phyloP scores from a whole-genome alignment of 2,797 vertebrate genomes.

The Poeciliopsis infans region DNA sequence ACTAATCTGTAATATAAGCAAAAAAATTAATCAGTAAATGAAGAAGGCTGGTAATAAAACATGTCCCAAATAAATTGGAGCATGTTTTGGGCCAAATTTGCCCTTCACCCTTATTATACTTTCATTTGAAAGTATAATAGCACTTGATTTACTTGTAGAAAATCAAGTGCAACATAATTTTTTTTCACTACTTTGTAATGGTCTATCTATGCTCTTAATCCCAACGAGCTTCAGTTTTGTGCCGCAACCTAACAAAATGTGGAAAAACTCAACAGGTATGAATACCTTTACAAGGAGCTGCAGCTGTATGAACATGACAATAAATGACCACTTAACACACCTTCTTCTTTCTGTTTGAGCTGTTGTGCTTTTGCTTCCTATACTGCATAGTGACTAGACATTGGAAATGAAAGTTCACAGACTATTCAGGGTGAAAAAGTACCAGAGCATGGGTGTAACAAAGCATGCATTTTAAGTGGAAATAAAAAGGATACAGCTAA shows the following conservation, averaged over 20 bases:
- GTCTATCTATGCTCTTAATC: neutral
- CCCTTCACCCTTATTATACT: neutral
- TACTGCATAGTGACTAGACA: constrained; percentile 76
- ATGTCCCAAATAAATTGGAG: too few species aligned
- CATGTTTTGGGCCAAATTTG: too few species aligned
- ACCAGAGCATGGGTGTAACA: constrained; percentile 63
- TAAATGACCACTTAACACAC: constrained; percentile 47
- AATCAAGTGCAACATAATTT: neutral
- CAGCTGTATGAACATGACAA: constrained; percentile 22
- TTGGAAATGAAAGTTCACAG: constrained; percentile 53
- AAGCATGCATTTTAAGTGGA: constrained; percentile 78
- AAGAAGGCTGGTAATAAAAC: neutral
- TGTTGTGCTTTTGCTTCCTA: constrained; percentile 71
- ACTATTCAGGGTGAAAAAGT: constrained; percentile 49
- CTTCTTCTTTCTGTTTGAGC: constrained; percentile 51
- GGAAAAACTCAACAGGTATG: neutral
- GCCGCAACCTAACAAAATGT: neutral
- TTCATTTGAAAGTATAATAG: neutral
- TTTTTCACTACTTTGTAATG: neutral
- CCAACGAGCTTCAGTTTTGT: neutral
- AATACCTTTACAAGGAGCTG: neutral
- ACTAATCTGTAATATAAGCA: neutral
- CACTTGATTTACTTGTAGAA: too few species aligned
- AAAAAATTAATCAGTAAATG: neutral
- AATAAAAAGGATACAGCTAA: constrained; percentile 68